A percentile compares a stretch with the other conserved stretches of the same genome.
Conservation (phyloP, 2,113 vertebrate genomes). For the Pagrus major region DNA sequence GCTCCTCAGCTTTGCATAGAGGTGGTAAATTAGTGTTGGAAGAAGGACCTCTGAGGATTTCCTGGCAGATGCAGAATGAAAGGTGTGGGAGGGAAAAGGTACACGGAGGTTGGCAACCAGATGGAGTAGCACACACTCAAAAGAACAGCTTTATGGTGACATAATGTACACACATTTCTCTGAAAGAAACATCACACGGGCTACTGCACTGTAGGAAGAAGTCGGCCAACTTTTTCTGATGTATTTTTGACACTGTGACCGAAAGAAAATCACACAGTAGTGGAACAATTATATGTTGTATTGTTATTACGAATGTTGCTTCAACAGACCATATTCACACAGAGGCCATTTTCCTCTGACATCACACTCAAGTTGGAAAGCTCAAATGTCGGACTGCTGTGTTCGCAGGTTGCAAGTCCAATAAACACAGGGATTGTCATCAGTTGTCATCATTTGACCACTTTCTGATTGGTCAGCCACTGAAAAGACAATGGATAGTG, state of each 20-base stretch:
- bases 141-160: constrained; percentile 10
- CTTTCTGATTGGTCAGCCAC: no score
- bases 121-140: constrained; percentile 36
- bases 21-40: constrained; percentile 57
- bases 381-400: no score
- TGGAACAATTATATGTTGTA: not conserved
- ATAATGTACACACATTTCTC: constrained; percentile 21
- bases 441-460: no score
- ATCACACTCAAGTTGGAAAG: no score
- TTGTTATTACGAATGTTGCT: not conserved
- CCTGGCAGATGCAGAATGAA: constrained; percentile 36
- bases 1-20: constrained; percentile 39
- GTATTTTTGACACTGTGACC: not conserved
- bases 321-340: no score
- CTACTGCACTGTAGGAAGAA: not conserved
- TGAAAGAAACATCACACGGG: not conserved
- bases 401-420: no score
- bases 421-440: no score
- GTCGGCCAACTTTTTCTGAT: not conserved
- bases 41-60: constrained; percentile 56
- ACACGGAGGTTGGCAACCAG: constrained; percentile 13
- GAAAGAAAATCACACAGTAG: not conserved
- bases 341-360: no score
- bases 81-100: constrained; percentile 39
- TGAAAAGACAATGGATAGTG: no score